These are phyloP conservation scores for Eustalomyia histrio DNA, from an alignment of 2,888 invertebrate genomes.

Conservation along the genomic window DNA sequence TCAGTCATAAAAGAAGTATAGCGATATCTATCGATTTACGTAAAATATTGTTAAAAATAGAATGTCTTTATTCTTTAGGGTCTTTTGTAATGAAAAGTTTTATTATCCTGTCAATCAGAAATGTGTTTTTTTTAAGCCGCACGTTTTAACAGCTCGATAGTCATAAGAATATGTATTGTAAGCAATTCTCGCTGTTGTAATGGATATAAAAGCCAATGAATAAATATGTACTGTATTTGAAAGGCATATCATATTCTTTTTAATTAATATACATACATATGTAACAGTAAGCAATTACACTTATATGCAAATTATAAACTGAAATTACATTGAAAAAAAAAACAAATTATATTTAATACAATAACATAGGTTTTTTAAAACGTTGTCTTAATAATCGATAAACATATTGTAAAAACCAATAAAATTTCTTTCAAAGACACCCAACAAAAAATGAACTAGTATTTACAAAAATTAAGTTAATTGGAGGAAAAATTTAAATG, in stretches of 20 bases:
- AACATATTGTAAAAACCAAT: no score
- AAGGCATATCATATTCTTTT: not conserved
- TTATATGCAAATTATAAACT: no score
- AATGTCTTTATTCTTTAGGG: slow-evolving; percentile 7
- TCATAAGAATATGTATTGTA: not conserved
- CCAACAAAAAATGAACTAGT: no score
- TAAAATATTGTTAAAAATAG: not conserved
- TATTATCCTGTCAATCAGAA: slow-evolving; percentile 52
- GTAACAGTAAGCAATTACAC: no score
- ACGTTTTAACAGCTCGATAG: slow-evolving; percentile 17
- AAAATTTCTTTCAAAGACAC: no score
- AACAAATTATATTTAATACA: no score
- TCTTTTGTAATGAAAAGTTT: slow-evolving; percentile 30
- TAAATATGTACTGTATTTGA: not conserved
- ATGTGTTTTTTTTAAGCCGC: slow-evolving; percentile 15
- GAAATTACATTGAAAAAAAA: no score
- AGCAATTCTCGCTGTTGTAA: not conserved
- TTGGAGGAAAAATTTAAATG: no score
- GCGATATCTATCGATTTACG: slow-evolving; percentile 20
- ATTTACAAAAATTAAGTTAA: no score
- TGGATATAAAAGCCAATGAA: not conserved
- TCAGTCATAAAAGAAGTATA: not conserved
- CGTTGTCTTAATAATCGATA: no score
- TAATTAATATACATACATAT: not conserved
- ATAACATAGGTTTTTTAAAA: no score